phyloP scores from a whole-genome alignment of 2,888 invertebrate genomes.

The Eupithecia tripunctaria region DNA sequence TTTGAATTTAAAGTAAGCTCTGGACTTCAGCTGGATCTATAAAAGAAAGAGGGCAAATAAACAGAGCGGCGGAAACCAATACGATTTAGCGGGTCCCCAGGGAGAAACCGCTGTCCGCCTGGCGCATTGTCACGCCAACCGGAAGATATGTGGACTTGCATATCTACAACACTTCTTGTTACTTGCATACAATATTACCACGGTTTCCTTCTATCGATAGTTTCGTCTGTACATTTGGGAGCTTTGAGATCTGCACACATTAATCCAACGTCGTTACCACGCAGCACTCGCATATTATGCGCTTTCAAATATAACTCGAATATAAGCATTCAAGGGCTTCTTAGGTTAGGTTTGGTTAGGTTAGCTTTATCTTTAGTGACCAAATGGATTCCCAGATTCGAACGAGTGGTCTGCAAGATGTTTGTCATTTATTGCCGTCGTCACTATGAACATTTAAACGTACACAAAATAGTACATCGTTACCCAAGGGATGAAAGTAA shows the following conservation, averaged over 20 bases:
- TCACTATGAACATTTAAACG: too few relatives aligned
- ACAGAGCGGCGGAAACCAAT: constrained; percentile 70
- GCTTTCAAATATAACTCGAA: too few relatives aligned
- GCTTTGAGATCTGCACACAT: background rate
- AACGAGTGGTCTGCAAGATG: too few relatives aligned
- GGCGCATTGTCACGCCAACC: constrained; percentile 69
- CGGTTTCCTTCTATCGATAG: background rate
- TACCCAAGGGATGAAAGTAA: too few relatives aligned
- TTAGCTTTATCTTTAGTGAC: too few relatives aligned
- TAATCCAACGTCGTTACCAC: too few relatives aligned
- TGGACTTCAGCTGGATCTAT: constrained; percentile 42
- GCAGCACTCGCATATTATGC: too few relatives aligned
- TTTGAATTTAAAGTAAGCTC: constrained; percentile 45
- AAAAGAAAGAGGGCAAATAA: constrained; percentile 61
- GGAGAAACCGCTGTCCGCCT: constrained; percentile 58
- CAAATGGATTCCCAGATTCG: too few relatives aligned
- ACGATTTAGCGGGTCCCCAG: constrained; percentile 72
- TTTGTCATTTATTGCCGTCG: too few relatives aligned
- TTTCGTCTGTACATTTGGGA: background rate
- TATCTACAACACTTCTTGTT: constrained; percentile 37
- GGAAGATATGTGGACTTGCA: constrained; percentile 43
- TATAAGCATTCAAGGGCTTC: too few relatives aligned
- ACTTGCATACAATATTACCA: background rate
- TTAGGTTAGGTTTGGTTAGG: too few relatives aligned
- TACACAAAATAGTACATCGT: too few relatives aligned